phyloP scores from a whole-genome alignment of 2,113 vertebrate species.

The Penelope pileata region DNA sequence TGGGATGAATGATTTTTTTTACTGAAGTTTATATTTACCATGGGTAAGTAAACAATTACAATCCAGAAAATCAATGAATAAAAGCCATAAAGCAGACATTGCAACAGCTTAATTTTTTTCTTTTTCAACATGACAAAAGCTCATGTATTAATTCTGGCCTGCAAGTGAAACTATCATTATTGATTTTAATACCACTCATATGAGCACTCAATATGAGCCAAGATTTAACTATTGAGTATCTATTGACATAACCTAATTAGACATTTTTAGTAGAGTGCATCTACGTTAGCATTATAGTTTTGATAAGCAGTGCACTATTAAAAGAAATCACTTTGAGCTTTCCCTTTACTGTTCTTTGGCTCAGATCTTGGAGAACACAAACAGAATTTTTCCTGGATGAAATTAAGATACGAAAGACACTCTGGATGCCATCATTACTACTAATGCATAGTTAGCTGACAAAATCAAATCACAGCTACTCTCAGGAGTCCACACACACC shows the following conservation, averaged over 20 bases:
- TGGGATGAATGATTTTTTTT: background rate
- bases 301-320: background rate
- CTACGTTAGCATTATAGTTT: background rate
- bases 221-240: background rate
- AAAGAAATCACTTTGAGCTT: background rate
- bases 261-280: background rate
- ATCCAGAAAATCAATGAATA: background rate
- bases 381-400: background rate
- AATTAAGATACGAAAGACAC: background rate
- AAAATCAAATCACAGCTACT: background rate
- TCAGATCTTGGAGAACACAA: background rate
- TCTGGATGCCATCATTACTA: background rate
- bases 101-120: background rate
- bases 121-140: background rate
- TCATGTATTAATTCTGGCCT: background rate
- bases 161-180: conserved; percentile 17
- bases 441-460: background rate
- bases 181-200: conserved; percentile 31
- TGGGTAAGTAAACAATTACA: conserved; percentile 13
- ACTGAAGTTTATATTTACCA: background rate
- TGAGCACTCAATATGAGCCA: background rate
- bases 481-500: background rate
- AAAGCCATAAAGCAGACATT: background rate
- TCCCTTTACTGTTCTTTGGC: background rate
- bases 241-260: background rate